phyloP scores from a whole-genome alignment of 2,888 invertebrate genomes.

The Drosophila buzzatii region DNA sequence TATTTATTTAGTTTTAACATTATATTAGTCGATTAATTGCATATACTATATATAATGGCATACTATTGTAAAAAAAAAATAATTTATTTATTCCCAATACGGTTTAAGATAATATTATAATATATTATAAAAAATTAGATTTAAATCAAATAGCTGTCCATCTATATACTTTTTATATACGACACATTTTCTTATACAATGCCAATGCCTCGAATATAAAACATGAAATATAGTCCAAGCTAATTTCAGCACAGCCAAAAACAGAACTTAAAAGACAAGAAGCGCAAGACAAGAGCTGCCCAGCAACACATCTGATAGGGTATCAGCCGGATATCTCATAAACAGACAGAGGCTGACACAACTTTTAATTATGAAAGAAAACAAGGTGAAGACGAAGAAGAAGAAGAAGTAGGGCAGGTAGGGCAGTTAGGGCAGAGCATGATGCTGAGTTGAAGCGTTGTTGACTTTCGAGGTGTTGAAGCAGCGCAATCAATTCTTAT shows the following conservation, averaged over 20 bases:
- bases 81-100: no score
- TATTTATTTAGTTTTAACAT: no score
- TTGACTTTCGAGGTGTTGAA: slow-evolving; percentile 26
- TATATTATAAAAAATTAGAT: no score
- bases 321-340: slow-evolving; percentile 45
- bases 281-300: not conserved
- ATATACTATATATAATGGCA: no score
- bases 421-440: not conserved
- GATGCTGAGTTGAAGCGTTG: not conserved
- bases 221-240: not conserved
- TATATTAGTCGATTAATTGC: no score
- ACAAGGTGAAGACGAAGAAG: not conserved
- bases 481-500: slow-evolving; percentile 50
- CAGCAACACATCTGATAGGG: slow-evolving; percentile 13
- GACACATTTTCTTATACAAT: not conserved
- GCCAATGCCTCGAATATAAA: not conserved
- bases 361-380: slow-evolving; percentile 26
- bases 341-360: slow-evolving; percentile 22
- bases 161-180: no score
- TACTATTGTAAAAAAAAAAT: no score
- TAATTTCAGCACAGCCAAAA: not conserved
- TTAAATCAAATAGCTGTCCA: no score
- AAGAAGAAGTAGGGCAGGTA: not conserved
- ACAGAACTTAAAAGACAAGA: not conserved
- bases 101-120: no score